phyloP scores from a whole-genome alignment of 2,797 vertebrate species.

The Tamandua tetradactyla region DNA sequence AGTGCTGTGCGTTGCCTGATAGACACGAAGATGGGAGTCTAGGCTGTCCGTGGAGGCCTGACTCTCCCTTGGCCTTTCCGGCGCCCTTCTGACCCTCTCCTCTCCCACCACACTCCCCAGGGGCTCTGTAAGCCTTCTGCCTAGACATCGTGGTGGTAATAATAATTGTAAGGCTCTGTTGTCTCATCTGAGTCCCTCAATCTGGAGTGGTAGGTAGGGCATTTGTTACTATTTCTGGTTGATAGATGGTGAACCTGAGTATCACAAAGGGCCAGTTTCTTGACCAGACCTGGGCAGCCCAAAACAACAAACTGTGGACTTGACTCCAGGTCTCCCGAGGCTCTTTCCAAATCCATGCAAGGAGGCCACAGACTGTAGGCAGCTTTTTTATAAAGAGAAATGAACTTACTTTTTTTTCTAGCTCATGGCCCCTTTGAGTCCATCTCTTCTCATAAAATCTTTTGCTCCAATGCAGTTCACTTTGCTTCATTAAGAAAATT shows the following conservation, averaged over 20 bases:
- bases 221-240: not conserved
- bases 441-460: not conserved
- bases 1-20: not conserved
- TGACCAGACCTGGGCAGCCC: not conserved
- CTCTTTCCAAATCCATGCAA: not conserved
- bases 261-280: not conserved
- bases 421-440: not conserved
- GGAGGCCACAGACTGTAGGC: not conserved
- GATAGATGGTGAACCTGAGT: not conserved
- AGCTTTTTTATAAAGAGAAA: not conserved
- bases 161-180: fast-evolving
- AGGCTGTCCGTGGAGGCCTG: not conserved
- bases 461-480: not conserved
- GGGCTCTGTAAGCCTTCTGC: not conserved
- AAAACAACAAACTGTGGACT: not conserved
- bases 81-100: not conserved
- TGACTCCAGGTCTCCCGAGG: not conserved
- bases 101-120: not conserved
- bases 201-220: not conserved
- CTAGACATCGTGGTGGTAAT: not conserved
- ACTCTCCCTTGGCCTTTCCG: not conserved
- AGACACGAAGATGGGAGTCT: not conserved
- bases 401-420: not conserved
- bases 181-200: not conserved
- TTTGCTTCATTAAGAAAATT: conserved; percentile 57